Evolutionary conservation across 2,888 invertebrate genomes (phyloP), one percentile per base, ranked within the genome.

Genomic region (Stegophylla sp.): DNA sequence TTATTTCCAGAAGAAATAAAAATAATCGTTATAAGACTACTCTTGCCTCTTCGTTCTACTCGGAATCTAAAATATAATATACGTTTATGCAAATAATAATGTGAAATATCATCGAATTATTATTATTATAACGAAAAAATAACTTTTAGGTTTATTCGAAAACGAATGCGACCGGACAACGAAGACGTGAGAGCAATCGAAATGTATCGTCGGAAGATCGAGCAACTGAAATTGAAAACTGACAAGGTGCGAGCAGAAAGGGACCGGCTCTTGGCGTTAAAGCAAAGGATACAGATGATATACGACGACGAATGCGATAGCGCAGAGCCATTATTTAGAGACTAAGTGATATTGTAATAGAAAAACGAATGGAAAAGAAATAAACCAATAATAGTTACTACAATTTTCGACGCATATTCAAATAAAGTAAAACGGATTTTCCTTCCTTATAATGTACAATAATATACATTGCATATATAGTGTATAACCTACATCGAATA

Each of bases 131-230:
- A 13, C 23, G 23, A 3, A 4, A 45, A 9, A 48, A 48, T 48
- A 26, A 28, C 64, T 13, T 41, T 2, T 15, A 74, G 77, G 43
- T 79, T 69, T 23, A 20, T 79, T 17, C 69, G 77, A 0, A 3
- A 5, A 3, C 59, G 59, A 10, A 69, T 79, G 23, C 61, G 41
- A 48, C 69, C 77, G 23, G 41, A 71, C 77, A 79, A 79, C 61
- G 61, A 48, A n/a, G 67, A 79, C 45, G 17, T 41, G 3, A 7
- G 2, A 0, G 59, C 26, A 23, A 69, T 71, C 28, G 34, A 10
- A n/a, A 23, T 12, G 17, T 71, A 69, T n/a, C 28, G 20, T 0
- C 56, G 20, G 0, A 23, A 69, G 10, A 34, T 69, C 0, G 48
- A 48, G 4, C 20, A 17, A 1, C 12, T 69, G 0, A 1, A 23